Percentiles rank a stretch among this genome's conserved stretches.
These are phyloP conservation scores for Pseudomyrmex gracilis DNA, from an alignment of 1,140 invertebrate genomes.

Conservation along the genomic window DNA sequence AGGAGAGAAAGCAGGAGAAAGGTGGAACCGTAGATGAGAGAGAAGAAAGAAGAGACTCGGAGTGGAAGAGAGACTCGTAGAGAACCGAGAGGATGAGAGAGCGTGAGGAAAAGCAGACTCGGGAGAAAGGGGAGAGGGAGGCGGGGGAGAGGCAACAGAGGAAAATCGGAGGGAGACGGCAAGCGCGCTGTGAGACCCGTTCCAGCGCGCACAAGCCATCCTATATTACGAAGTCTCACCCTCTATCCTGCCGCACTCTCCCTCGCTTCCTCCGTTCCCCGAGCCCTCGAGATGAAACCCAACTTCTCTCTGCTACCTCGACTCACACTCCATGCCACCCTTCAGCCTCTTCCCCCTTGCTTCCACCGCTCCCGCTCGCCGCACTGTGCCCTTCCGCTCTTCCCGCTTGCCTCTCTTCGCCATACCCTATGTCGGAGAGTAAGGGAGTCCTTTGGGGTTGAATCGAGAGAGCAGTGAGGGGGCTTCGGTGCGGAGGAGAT, in stretches of 20 bases:
- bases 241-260: conserved; percentile 68
- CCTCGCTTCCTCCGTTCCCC: conserved; percentile 44
- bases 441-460: conserved; percentile 82
- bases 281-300: conserved; percentile 83
- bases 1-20: conserved; percentile 58
- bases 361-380: conserved; percentile 37
- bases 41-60: conserved; percentile 29
- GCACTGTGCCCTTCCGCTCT: conserved; percentile 44
- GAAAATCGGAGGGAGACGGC: conserved; percentile 64
- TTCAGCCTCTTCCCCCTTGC: conserved; percentile 42
- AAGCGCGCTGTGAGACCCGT: conserved; percentile 70
- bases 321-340: conserved; percentile 69
- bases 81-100: conserved; percentile 22
- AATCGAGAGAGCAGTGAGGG: conserved; percentile 73
- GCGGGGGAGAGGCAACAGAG: conserved; percentile 48
- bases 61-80: conserved; percentile 46
- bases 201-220: conserved; percentile 75
- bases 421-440: conserved; percentile 72
- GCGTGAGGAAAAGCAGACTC: conserved; percentile 22
- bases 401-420: conserved; percentile 61
- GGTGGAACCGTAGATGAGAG: conserved; percentile 53
- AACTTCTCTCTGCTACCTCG: conserved; percentile 78
- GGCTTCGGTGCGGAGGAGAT: conserved; percentile 74
- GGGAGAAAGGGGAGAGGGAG: not conserved
- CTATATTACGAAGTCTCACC: conserved; percentile 78